A percentile compares a stretch with the other conserved stretches of the same genome.
Conservation (phyloP, 1,140 invertebrate genomes). For the Liolophura sinensis region DNA sequence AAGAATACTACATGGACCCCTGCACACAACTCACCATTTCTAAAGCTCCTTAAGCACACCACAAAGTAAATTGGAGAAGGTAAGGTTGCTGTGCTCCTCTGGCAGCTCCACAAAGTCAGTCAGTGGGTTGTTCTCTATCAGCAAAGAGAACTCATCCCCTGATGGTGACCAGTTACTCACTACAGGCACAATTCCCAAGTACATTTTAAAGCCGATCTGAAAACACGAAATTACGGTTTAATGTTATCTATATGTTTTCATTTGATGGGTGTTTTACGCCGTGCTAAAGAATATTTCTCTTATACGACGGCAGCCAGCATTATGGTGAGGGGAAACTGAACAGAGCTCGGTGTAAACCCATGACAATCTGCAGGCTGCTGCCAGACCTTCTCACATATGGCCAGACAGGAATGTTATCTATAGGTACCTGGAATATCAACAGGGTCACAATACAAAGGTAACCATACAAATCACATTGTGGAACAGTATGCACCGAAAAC, state of each 20-base stretch:
- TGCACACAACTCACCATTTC: conserved; percentile 84
- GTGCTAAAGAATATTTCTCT: too few species aligned
- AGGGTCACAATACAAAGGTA: not conserved
- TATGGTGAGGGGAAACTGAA: too few species aligned
- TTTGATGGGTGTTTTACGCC: too few species aligned
- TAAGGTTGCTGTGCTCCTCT: conserved; percentile 79
- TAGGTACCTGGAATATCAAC: not conserved
- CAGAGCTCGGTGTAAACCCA: too few species aligned
- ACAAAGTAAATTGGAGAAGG: conserved; percentile 93
- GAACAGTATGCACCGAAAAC: too few species aligned
- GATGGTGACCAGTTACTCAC: conserved; percentile 92
- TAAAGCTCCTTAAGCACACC: conserved; percentile 82
- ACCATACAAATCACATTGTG: not conserved
- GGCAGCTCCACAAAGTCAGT: conserved; percentile 99
- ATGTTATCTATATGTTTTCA: conserved; percentile 2
- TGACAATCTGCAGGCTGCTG: too few species aligned
- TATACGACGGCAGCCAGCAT: too few species aligned
- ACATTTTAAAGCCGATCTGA: conserved; percentile 81
- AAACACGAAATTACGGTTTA: conserved; percentile 26
- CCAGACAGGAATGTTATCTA: too few species aligned
- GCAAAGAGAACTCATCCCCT: conserved; percentile 95
- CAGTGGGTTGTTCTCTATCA: conserved; percentile 93
- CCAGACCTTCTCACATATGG: too few species aligned
- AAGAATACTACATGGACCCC: not conserved
- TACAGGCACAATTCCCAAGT: conserved; percentile 86